Evolutionary conservation across 1,140 invertebrate species (phyloP).

Genomic region (Paraescarpia echinospica): DNA sequence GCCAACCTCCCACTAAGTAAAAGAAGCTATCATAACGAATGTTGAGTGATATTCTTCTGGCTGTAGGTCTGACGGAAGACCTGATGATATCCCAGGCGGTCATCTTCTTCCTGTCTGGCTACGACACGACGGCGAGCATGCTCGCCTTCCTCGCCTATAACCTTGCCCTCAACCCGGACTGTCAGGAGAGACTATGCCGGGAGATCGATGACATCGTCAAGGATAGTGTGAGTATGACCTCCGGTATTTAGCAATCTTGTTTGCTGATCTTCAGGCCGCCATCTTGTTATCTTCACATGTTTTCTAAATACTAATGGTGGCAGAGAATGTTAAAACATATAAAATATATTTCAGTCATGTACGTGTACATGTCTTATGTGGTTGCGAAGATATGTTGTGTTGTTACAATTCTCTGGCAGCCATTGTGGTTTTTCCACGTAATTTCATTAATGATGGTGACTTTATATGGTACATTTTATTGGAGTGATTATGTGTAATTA

Average conservation of each 20-base stretch:
- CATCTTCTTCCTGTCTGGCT: conserved; percentile 70
- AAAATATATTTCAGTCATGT: too few relatives aligned
- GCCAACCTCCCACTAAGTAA: background rate
- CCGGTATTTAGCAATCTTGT: background rate
- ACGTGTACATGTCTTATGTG: too few relatives aligned
- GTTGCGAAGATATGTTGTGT: too few relatives aligned
- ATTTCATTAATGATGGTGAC: too few relatives aligned
- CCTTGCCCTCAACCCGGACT: conserved; percentile 63
- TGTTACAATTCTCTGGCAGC: too few relatives aligned
- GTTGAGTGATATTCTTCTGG: background rate
- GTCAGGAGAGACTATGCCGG: conserved; percentile 63
- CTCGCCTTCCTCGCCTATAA: conserved; percentile 63
- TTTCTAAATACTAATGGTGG: too few relatives aligned
- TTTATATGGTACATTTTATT: background rate
- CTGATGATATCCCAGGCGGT: conserved; percentile 69
- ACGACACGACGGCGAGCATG: conserved; percentile 65
- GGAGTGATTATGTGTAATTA: background rate
- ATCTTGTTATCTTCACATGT: too few relatives aligned
- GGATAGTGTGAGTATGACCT: background rate
- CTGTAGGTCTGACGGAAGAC: conserved; percentile 54
- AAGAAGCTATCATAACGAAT: background rate
- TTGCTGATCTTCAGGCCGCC: background rate
- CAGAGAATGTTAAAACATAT: too few relatives aligned
- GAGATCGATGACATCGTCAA: conserved; percentile 61
- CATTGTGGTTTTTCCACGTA: too few relatives aligned